Conservation (phyloP, 1,140 invertebrate genomes). For the Coelopa frigida region DNA sequence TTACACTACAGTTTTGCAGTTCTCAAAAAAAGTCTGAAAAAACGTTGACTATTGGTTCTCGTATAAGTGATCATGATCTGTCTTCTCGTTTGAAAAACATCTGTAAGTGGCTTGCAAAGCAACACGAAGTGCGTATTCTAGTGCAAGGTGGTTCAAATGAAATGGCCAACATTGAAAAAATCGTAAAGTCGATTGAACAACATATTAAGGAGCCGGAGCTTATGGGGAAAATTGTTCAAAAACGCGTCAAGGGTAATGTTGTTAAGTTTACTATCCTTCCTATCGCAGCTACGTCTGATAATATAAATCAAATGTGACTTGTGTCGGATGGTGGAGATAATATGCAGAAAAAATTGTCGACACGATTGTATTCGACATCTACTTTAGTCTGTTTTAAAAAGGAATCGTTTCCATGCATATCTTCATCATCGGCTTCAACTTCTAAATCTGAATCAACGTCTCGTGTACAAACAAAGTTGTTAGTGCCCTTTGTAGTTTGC, state of each 20-base stretch:
- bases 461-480: no score
- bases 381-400: no score
- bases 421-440: no score
- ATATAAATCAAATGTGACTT: no score
- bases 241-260: slow-evolving; percentile 49
- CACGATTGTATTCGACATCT: no score
- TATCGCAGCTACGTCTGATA: slow-evolving; percentile 17
- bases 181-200: slow-evolving; percentile 46
- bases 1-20: slow-evolving; percentile 2
- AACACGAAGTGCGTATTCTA: slow-evolving; percentile 53
- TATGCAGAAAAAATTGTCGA: no score
- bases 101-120: slow-evolving; percentile 55
- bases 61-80: slow-evolving; percentile 59
- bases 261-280: slow-evolving; percentile 55
- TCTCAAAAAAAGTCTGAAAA: slow-evolving; percentile 50
- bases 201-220: slow-evolving; percentile 48
- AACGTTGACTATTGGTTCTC: slow-evolving; percentile 51
- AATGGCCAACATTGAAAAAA: slow-evolving; percentile 43
- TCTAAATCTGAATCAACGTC: no score
- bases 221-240: slow-evolving; percentile 50
- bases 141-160: slow-evolving; percentile 49
- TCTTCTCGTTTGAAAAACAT: slow-evolving; percentile 54
- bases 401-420: no score
- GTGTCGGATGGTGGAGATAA: no score
- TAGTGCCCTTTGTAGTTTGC: no score